Evolutionary conservation across 2,113 vertebrate species (phyloP).

Genomic region (Gambusia affinis): DNA sequence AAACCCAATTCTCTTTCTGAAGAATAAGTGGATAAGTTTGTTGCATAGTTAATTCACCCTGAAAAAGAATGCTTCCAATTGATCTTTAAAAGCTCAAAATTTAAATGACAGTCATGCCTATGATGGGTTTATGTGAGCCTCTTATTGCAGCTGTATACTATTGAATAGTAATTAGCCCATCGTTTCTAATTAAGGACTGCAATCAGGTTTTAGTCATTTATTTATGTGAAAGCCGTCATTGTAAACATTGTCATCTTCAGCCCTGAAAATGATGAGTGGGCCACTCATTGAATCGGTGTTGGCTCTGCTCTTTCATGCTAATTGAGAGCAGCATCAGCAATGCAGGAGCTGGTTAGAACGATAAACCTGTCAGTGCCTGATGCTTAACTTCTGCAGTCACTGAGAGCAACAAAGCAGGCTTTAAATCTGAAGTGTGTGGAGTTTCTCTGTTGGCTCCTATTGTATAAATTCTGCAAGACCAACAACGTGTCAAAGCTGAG

Average conservation of each 20-base stretch:
- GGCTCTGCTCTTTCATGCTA: not conserved
- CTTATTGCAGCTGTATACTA: not conserved
- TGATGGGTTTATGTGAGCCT: not conserved
- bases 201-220: not conserved
- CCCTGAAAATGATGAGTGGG: not conserved
- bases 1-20: not conserved
- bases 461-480: conserved; percentile 8
- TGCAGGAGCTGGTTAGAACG: not conserved
- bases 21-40: not conserved
- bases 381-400: not conserved
- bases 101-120: not conserved
- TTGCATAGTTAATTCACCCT: too few relatives aligned
- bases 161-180: not conserved
- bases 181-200: not conserved
- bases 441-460: not conserved
- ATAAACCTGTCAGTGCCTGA: not conserved
- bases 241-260: not conserved
- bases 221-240: not conserved
- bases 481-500: not conserved
- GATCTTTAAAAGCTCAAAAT: not conserved
- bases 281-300: not conserved
- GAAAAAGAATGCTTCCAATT: not conserved
- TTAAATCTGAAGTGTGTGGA: not conserved
- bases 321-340: conserved; percentile 10
- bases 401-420: not conserved